A percentile compares a stretch with the other conserved stretches of the same genome.
These are phyloP conservation scores for Plecotus auritus DNA, from an alignment of 2,113 vertebrate genomes.

Conservation along the genomic window DNA sequence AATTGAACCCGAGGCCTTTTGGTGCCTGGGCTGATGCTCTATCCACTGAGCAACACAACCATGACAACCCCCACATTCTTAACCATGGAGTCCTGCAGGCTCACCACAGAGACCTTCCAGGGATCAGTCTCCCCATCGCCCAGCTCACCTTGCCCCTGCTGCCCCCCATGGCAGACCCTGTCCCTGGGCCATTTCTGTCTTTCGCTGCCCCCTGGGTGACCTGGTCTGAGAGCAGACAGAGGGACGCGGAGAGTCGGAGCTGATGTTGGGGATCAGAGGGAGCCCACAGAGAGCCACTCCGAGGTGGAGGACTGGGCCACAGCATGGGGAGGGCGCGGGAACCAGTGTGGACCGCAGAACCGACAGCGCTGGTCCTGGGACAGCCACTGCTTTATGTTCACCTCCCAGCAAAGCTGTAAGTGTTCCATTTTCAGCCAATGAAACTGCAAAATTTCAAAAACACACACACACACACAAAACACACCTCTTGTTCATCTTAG, in stretches of 20 bases:
- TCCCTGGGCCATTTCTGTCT: not conserved
- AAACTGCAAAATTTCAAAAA: not conserved
- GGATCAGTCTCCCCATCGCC: not conserved
- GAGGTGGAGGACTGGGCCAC: too few species aligned
- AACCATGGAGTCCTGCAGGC: not conserved
- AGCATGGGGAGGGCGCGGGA: not conserved
- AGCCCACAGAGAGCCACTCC: not conserved
- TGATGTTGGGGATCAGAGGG: too few species aligned
- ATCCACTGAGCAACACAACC: not conserved
- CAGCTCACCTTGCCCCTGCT: not conserved
- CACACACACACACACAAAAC: too few species aligned
- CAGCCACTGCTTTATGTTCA: not conserved
- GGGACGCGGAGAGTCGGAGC: not conserved
- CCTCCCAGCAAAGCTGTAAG: not conserved
- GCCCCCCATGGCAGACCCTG: too few species aligned
- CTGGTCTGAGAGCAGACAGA: not conserved
- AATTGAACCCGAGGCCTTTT: too few species aligned
- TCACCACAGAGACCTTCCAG: not conserved
- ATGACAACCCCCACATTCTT: not conserved
- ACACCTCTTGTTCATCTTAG: not conserved
- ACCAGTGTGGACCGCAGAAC: not conserved
- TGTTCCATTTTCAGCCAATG: not conserved
- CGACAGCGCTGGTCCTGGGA: not conserved
- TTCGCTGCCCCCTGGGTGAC: not conserved
- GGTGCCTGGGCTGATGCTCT: too few species aligned